Percentiles rank a stretch among this genome's conserved stretches.
These are phyloP conservation scores for Mandrillus leucophaeus DNA, from an alignment of 2,113 vertebrate species.

Conservation along the genomic window DNA sequence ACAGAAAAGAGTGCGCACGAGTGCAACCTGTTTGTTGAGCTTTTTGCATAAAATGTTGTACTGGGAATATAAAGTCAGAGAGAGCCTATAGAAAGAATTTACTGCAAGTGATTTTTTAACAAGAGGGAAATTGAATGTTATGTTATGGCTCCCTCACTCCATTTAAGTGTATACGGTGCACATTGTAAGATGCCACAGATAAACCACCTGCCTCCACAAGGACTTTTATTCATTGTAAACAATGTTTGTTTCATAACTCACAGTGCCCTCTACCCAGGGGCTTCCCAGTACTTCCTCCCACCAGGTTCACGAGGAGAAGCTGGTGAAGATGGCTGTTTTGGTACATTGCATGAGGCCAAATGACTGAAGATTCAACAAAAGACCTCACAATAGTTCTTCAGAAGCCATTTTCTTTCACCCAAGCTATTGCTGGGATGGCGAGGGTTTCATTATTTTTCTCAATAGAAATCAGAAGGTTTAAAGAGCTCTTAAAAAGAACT, in stretches of 20 bases:
- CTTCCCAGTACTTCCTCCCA: fast-evolving
- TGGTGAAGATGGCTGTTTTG: not conserved
- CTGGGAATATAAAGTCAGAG: not conserved
- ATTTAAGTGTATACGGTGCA: fast-evolving
- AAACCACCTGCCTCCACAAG: fast-evolving
- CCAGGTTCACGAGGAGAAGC: not conserved
- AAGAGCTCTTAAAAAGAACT: not conserved
- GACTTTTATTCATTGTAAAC: not conserved
- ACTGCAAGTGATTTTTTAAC: not conserved
- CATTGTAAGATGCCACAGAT: fast-evolving
- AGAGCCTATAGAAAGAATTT: fast-evolving
- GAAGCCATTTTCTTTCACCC: not conserved
- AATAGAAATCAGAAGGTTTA: not conserved
- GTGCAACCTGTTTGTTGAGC: fast-evolving
- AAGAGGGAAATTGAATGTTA: fast-evolving
- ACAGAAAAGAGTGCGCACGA: fast-evolving
- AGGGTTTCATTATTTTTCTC: not conserved
- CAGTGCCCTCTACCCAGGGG: fast-evolving
- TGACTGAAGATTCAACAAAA: fast-evolving
- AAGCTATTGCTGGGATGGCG: fast-evolving
- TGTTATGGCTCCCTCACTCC: fast-evolving
- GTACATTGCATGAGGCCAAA: not conserved
- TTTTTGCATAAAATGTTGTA: not conserved
- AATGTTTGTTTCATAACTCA: too few species aligned
- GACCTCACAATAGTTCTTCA: not conserved